A percentile compares a stretch with the other conserved stretches of the same genome.
Conservation (phyloP, 2,113 vertebrate genomes). For the Limanda limanda region DNA sequence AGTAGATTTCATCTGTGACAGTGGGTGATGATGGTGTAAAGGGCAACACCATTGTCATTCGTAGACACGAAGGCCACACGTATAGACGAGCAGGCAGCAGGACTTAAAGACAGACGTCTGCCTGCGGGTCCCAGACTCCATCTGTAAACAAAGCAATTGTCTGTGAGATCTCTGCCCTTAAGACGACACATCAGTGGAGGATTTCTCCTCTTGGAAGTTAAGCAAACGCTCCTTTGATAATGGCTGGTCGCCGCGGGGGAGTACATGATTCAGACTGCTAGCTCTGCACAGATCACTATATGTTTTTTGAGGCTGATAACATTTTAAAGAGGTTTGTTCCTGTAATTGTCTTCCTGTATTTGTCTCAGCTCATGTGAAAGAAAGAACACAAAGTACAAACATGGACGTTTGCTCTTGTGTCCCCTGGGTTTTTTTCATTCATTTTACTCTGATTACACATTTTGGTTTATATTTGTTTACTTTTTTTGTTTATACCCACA, state of each 20-base stretch:
- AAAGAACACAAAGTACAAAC: no score
- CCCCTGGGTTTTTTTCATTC: no score
- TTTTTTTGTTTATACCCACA: no score
- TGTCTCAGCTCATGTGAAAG: no score
- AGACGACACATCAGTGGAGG: conserved; percentile 36
- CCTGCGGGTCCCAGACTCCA: conserved; percentile 10
- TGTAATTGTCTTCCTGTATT: not conserved
- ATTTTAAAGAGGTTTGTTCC: not conserved
- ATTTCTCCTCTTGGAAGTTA: conserved; percentile 46
- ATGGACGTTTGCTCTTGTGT: no score
- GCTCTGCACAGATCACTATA: not conserved
- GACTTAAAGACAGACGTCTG: conserved; percentile 55
- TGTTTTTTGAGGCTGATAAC: not conserved
- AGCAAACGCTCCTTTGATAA: conserved; percentile 47
- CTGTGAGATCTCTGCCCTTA: conserved; percentile 50
- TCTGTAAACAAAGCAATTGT: conserved; percentile 72
- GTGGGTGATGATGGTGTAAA: conserved; percentile 46
- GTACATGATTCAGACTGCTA: not conserved
- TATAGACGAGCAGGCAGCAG: conserved; percentile 68
- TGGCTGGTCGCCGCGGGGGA: conserved; percentile 7
- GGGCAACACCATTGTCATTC: conserved; percentile 77
- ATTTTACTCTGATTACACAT: no score
- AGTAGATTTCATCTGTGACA: conserved; percentile 27
- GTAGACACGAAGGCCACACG: conserved; percentile 56
- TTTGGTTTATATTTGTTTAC: no score